Base-by-base conservation (phyloP, 2,797 vertebrate genomes). In the Oreochromis grahami region DNA sequence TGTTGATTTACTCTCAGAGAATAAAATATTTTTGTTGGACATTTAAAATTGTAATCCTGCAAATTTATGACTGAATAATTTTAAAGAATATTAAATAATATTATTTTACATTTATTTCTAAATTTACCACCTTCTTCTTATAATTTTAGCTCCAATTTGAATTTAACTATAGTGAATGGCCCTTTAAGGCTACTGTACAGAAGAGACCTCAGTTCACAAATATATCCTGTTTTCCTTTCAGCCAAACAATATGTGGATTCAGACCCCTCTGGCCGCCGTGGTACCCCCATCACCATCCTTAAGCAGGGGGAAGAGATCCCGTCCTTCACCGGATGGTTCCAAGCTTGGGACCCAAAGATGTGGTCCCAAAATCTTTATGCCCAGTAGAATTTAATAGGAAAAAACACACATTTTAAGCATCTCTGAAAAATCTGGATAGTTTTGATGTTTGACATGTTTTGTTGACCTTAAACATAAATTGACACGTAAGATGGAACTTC, bases 301-400 rank as follows among this genome's bases (percentile, higher is more conserved):
- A 96, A 95, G 83, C 96, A 97, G 84, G 95, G 93, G 2, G 36
- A 81, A 4, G 96, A 97, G 87, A 96, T 94, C 0, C 76, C 53
- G 2, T 89, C 89, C 41, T 97, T 97, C 90, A 95, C 90, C 0
- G 96, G 96, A 65, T 97, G 96, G 96, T 97, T 97, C 92, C 95
- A 94, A 1, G 94, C 90, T 80, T 97, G 96, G 96, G 96, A 97
- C 78, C 0, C 82, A 9, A 76, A 90, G 15, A 85, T 96, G 94
- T 97, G 96, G 95, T 82, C 91, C 4, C 91, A 82, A 34, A 88
- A 94, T 84, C 80, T 51, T 15, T 60, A 12, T 11, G 21, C 88
- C 84, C 26, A 76, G 56, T 72, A 72, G 5, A 5, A 56, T 7
- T 74, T 74, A 76, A 19, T 5, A 55, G 68, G 26, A 76, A 51